Base-by-base conservation (phyloP, 2,888 invertebrate genomes). In the Epistrophe eligans region DNA sequence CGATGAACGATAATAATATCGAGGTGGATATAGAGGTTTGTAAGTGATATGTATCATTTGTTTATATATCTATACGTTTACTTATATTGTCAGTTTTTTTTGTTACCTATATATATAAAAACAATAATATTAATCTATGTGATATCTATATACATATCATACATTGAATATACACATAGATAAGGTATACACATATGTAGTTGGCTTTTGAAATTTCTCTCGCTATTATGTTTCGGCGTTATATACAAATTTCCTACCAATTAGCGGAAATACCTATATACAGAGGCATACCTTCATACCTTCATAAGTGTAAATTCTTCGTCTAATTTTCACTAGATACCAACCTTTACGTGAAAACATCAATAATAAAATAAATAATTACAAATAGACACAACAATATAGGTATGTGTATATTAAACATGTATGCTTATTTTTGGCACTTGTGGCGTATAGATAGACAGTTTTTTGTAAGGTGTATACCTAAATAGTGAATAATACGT, bases 11-110 rank as follows among this genome's bases (percentile, higher is more conserved):
- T 67, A 50, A 58, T 70, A 77, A 70, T 77, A 77, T 67, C 55
- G 55, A 73, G 72, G 52, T 15, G 28, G 52, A 40, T 24, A 24
- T 40, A 28, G n/a, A 28, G 24, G 24, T n/a, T 43, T 70, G 73
- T 74, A 82, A 85, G 85, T 82, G 77, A 64, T 85, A 74, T 64
- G 73, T 66, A 73, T 70, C 73, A 50, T 70, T 72, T 84, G 57
- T 76, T 72, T 79, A 50, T 15, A 43, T 2, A 35, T 35, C 7
- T 35, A 35, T 9, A 35, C 32, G 6, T 7, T 1, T 19, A 38
- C 35, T 38, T 17, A 24, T 17, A 24, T 38, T 60, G 19, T 13
- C 38, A 40, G 19, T 19, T 28, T 19, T 19, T 10, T 19, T 10
- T 50, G 0, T 24, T 24, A 24, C n/a, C n/a, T n/a, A n/a, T n/a